These are phyloP conservation scores for Tetramorium alpestre DNA, from an alignment of 1,140 invertebrate species.

Conservation along the genomic window DNA sequence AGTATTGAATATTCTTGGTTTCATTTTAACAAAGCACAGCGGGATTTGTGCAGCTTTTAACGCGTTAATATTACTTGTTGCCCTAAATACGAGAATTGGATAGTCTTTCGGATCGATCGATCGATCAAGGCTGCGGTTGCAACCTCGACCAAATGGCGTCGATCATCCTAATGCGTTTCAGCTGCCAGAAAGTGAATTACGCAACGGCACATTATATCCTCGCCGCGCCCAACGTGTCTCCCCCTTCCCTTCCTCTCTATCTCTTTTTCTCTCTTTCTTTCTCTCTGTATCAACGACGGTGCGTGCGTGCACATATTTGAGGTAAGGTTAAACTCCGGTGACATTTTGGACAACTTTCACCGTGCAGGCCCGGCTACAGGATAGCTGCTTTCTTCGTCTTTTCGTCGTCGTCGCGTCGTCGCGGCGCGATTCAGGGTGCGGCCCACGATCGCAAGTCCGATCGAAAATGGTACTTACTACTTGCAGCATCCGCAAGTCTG, in stretches of 20 bases:
- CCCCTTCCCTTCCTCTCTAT: neutral
- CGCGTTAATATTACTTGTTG: neutral
- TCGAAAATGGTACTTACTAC: constrained; percentile 43
- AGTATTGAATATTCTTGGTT: neutral
- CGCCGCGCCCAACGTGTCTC: constrained; percentile 39
- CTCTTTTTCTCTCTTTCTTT: neutral
- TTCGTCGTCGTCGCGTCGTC: constrained; percentile 45
- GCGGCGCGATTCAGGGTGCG: constrained; percentile 2
- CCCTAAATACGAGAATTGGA: neutral
- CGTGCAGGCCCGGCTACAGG: constrained; percentile 38
- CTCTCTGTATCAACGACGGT: constrained; percentile 1
- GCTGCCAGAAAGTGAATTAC: constrained; percentile 58
- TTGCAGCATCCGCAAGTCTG: constrained; percentile 10
- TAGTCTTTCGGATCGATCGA: neutral
- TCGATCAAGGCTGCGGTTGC: constrained; percentile 35
- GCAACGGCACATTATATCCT: constrained; percentile 60
- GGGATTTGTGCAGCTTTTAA: neutral
- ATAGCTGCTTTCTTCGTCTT: constrained; percentile 75
- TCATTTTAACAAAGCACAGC: neutral
- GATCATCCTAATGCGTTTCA: constrained; percentile 56
- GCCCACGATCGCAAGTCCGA: constrained; percentile 20
- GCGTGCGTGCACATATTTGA: constrained; percentile 47
- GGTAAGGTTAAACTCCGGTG: constrained; percentile 75
- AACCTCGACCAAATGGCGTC: constrained; percentile 22
- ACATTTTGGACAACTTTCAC: constrained; percentile 78